Conservation (phyloP, 2,888 invertebrate genomes). For the Amaurobius ferox region DNA sequence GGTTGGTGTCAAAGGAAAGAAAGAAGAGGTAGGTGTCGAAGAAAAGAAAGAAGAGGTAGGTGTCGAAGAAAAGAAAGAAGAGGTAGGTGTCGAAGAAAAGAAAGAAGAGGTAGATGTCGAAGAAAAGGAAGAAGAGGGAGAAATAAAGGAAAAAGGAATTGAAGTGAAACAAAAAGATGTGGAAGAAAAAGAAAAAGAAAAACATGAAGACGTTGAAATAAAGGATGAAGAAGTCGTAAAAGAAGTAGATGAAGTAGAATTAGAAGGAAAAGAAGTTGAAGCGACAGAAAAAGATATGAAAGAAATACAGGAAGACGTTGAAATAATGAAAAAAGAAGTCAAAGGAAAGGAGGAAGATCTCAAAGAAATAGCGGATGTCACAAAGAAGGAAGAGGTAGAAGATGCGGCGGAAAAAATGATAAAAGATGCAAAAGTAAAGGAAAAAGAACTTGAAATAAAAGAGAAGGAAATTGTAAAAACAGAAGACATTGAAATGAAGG, state of each 20-base stretch:
- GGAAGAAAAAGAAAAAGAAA: background rate
- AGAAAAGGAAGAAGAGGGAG: background rate
- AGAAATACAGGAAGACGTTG: too few species aligned
- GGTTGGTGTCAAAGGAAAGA: background rate
- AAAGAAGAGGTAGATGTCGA: background rate
- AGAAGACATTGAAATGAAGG: too few species aligned
- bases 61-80: background rate
- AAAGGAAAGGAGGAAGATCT: too few species aligned
- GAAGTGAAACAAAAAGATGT: background rate
- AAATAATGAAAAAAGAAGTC: too few species aligned
- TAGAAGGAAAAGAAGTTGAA: too few species aligned
- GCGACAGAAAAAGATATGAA: too few species aligned
- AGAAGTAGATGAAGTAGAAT: too few species aligned
- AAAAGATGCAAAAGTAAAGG: conserved; percentile 5
- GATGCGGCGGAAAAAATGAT: too few species aligned
- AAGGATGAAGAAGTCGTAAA: background rate
- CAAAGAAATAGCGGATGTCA: too few species aligned
- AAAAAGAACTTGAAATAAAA: too few species aligned
- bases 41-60: background rate
- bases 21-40: background rate
- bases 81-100: background rate
- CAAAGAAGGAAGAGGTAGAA: too few species aligned
- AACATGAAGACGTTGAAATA: background rate
- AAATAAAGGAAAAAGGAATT: background rate
- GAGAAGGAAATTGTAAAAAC: too few species aligned